Conservation (phyloP, 2,888 invertebrate species). For the Pomacea canaliculata region DNA sequence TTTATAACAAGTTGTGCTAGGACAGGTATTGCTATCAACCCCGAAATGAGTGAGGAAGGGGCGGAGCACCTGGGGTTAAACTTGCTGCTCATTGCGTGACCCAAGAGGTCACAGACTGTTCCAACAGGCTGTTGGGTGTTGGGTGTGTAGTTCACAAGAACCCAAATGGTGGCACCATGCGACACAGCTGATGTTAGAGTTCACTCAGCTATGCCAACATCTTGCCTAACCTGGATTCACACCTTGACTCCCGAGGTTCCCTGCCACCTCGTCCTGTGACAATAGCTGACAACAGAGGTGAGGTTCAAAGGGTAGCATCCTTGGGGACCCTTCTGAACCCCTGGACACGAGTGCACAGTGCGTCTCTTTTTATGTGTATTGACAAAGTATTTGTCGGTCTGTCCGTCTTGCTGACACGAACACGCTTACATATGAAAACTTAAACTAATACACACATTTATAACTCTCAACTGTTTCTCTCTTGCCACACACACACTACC, state of each 20-base stretch:
- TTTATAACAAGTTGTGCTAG: too few relatives aligned
- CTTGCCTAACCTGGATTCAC: slow-evolving; percentile 68
- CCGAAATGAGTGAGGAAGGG: background rate
- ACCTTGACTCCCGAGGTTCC: background rate
- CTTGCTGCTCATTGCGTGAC: background rate
- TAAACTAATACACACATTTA: too few relatives aligned
- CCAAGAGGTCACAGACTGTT: too few relatives aligned
- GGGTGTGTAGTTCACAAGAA: background rate
- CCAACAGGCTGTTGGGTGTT: background rate
- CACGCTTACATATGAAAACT: too few relatives aligned
- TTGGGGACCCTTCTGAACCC: background rate
- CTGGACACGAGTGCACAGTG: background rate
- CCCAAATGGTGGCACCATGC: slow-evolving; percentile 51
- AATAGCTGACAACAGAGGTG: too few relatives aligned
- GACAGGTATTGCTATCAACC: background rate
- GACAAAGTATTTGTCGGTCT: too few relatives aligned
- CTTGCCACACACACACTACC: too few relatives aligned
- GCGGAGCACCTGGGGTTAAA: background rate
- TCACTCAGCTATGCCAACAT: slow-evolving; percentile 71
- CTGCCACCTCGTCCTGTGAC: background rate
- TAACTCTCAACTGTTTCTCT: too few relatives aligned
- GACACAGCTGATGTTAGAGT: slow-evolving; percentile 65
- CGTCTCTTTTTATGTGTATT: too few relatives aligned
- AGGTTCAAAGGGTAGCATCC: too few relatives aligned
- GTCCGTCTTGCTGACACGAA: too few relatives aligned